Conservation (phyloP, 2,888 invertebrate genomes). For the Hololepta plana region DNA sequence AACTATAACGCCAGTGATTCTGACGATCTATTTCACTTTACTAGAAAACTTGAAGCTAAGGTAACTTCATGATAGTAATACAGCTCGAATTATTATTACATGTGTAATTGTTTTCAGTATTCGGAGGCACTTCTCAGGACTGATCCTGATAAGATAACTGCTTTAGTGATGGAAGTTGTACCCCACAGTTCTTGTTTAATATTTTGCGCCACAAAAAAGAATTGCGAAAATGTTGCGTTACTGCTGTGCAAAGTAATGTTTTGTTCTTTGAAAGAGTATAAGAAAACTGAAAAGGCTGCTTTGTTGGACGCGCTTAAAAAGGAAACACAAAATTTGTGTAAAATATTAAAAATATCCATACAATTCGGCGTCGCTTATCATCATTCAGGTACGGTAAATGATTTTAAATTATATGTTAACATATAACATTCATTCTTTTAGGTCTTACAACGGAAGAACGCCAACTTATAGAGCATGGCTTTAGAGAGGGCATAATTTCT, state of each 20-base stretch:
- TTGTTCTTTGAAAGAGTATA: constrained; percentile 34
- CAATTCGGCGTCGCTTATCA: constrained; percentile 82
- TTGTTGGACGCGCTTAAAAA: constrained; percentile 41
- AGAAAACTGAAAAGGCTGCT: constrained; percentile 36
- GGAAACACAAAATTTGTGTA: constrained; percentile 47
- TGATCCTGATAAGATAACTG: constrained; percentile 70
- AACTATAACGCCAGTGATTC: constrained; percentile 28
- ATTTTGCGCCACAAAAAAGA: constrained; percentile 85
- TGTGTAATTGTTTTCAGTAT: constrained; percentile 31
- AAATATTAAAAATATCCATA: constrained; percentile 45
- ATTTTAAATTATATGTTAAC: constrained; percentile 1
- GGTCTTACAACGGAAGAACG: constrained; percentile 77
- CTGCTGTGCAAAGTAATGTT: constrained; percentile 40
- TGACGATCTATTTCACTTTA: constrained; percentile 34
- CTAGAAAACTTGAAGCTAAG: constrained; percentile 31
- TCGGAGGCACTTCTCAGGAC: constrained; percentile 33
- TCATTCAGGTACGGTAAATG: constrained; percentile 44
- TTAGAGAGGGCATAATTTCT: constrained; percentile 62
- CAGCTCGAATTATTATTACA: not conserved
- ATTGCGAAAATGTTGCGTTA: constrained; percentile 78
- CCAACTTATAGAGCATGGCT: constrained; percentile 66
- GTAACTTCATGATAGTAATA: constrained; percentile 18
- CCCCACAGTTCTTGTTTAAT: constrained; percentile 68
- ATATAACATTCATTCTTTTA: constrained; percentile 10
- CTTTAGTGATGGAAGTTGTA: constrained; percentile 62